Percentiles rank a stretch among this genome's conserved stretches.
These are phyloP conservation scores for Notamacropus eugenii DNA, from an alignment of 2,797 vertebrate species.

Conservation along the genomic window DNA sequence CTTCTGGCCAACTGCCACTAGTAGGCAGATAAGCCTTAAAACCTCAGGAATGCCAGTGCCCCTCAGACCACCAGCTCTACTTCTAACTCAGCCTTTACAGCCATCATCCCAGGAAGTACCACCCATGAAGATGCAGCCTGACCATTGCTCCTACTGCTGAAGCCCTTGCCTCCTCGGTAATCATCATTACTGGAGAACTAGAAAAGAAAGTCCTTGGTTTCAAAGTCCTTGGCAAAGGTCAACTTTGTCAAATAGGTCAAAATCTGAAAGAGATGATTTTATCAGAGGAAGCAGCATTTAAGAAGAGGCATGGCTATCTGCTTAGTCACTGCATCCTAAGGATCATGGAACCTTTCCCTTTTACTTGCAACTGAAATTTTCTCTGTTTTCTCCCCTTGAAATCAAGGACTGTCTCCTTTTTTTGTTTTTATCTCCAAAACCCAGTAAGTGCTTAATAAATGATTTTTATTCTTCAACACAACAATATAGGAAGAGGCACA, in stretches of 20 bases:
- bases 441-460: neutral
- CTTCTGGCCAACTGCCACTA: neutral
- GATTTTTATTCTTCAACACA: neutral
- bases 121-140: neutral
- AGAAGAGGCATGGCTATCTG: neutral
- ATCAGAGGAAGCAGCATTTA: neutral
- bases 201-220: neutral
- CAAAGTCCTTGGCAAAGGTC: neutral
- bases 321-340: neutral
- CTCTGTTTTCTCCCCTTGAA: neutral
- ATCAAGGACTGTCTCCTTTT: neutral
- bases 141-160: neutral
- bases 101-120: neutral
- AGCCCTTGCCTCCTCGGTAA: neutral
- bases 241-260: neutral
- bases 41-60: neutral
- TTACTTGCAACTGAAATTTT: neutral
- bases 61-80: neutral
- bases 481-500: neutral
- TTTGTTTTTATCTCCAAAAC: neutral
- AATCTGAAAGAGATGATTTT: neutral
- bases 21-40: neutral
- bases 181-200: neutral
- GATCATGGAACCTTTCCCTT: neutral
- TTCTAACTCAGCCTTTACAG: neutral